Evolutionary conservation across 2,888 invertebrate species (phyloP).

Genomic region (Cheilosia vernalis): DNA sequence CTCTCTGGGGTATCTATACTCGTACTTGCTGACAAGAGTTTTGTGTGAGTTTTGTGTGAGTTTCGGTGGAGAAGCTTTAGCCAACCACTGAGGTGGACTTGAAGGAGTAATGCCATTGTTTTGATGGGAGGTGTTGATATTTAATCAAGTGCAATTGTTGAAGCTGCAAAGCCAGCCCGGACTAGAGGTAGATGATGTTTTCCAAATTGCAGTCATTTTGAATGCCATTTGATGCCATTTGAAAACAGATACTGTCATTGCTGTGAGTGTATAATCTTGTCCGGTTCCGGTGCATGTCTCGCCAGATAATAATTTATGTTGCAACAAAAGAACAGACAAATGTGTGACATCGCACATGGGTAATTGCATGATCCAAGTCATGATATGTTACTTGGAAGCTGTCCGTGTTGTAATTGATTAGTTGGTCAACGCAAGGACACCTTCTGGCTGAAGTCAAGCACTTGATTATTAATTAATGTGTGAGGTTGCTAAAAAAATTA

Average conservation of each 20-base stretch:
- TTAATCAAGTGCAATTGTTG: conserved; percentile 71
- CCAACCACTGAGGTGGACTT: conserved; percentile 26
- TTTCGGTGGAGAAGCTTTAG: conserved; percentile 7
- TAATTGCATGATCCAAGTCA: conserved; percentile 22
- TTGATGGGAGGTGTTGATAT: conserved; percentile 73
- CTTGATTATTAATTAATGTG: too few species aligned
- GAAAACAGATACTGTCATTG: conserved; percentile 58
- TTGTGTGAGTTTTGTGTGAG: conserved; percentile 43
- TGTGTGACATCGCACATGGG: conserved; percentile 51
- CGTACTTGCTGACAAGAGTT: conserved; percentile 1
- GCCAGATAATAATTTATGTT: conserved; percentile 51
- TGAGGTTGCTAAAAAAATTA: too few species aligned
- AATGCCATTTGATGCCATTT: conserved; percentile 64
- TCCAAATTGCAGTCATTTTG: conserved; percentile 69
- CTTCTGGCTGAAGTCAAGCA: too few species aligned
- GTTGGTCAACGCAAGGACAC: conserved; percentile 18
- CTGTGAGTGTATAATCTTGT: conserved; percentile 16
- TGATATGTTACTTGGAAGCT: neutral
- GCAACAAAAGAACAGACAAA: conserved; percentile 62
- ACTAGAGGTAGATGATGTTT: conserved; percentile 37
- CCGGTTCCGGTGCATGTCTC: neutral
- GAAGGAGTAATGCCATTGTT: conserved; percentile 56
- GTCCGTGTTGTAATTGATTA: conserved; percentile 49
- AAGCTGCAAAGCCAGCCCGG: conserved; percentile 32
- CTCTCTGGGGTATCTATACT: neutral